Evolutionary conservation across 1,140 invertebrate species (phyloP).

Genomic region (Cataglyphis hispanica): DNA sequence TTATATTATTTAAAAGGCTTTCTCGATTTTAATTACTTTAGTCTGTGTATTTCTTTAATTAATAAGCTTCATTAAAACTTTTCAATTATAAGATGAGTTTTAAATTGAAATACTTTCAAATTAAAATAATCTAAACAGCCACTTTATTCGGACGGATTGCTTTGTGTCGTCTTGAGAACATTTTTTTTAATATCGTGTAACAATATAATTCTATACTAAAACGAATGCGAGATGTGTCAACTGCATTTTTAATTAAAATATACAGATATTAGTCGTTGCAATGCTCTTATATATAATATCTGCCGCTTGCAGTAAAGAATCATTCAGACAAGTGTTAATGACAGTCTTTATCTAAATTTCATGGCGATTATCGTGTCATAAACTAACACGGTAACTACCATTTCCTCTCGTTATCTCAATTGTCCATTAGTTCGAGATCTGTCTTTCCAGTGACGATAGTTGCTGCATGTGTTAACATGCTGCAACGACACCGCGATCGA

Average conservation of each 20-base stretch:
- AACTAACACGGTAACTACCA: background rate
- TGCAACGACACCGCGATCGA: conserved; percentile 12
- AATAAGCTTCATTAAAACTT: conserved; percentile 52
- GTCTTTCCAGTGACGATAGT: background rate
- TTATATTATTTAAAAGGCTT: conserved; percentile 47
- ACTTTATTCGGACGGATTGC: background rate
- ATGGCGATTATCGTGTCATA: background rate
- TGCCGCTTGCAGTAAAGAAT: background rate
- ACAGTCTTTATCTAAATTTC: conserved; percentile 11
- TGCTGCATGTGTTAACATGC: conserved; percentile 3
- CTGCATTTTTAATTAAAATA: background rate
- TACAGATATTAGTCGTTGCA: background rate
- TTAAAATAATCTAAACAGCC: conserved; percentile 51
- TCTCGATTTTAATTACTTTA: conserved; percentile 28
- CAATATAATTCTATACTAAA: conserved; percentile 9
- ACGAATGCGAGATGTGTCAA: background rate
- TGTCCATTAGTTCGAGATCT: conserved; percentile 22
- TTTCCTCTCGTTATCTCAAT: background rate
- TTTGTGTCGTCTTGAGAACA: conserved; percentile 1
- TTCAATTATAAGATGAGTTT: conserved; percentile 23
- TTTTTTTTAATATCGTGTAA: background rate
- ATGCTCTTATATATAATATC: background rate
- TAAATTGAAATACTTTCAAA: conserved; percentile 32
- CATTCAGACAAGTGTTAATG: conserved; percentile 10
- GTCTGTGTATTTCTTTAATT: conserved; percentile 30